Conservation (phyloP, 2,797 vertebrate species). For the Mus spretus region DNA sequence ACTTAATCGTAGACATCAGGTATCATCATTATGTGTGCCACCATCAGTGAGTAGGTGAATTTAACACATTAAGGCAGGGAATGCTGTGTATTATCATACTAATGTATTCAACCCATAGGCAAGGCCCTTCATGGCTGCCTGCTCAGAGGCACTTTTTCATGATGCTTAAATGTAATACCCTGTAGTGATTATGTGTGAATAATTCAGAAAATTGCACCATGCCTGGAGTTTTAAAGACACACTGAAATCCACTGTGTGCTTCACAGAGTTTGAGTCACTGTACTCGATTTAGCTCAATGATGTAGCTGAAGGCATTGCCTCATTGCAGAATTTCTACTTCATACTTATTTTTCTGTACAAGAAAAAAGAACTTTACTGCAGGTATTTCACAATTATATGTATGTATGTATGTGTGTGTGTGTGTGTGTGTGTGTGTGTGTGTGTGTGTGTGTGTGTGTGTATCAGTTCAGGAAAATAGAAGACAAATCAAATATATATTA, state of each 20-base stretch:
- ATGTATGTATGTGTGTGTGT: accelerated
- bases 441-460: no score
- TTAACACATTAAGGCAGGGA: slow-evolving; percentile 69
- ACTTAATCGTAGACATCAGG: slow-evolving; percentile 76
- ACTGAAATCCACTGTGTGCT: slow-evolving; percentile 84
- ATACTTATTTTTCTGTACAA: background rate
- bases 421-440: no score
- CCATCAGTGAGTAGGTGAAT: slow-evolving; percentile 82
- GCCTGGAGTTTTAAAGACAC: slow-evolving; percentile 82
- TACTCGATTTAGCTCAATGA: slow-evolving; percentile 45
- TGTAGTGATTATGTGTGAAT: slow-evolving; percentile 85
- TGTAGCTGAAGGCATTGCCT: slow-evolving; percentile 26
- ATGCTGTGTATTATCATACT: slow-evolving; percentile 78
- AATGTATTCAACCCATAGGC: slow-evolving; percentile 85
- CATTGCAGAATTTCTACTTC: background rate
- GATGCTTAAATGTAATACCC: slow-evolving; percentile 82
- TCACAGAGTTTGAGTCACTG: slow-evolving; percentile 10
- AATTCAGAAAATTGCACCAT: slow-evolving; percentile 87
- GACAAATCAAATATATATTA: no score
- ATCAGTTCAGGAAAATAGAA: background rate
- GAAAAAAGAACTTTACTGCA: background rate
- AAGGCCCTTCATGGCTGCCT: slow-evolving; percentile 81
- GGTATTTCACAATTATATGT: slow-evolving; percentile 13
- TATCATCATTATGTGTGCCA: slow-evolving; percentile 77
- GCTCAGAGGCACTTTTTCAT: slow-evolving; percentile 83